phyloP scores from a whole-genome alignment of 2,888 invertebrate species.

The Ophion ventricosus region DNA sequence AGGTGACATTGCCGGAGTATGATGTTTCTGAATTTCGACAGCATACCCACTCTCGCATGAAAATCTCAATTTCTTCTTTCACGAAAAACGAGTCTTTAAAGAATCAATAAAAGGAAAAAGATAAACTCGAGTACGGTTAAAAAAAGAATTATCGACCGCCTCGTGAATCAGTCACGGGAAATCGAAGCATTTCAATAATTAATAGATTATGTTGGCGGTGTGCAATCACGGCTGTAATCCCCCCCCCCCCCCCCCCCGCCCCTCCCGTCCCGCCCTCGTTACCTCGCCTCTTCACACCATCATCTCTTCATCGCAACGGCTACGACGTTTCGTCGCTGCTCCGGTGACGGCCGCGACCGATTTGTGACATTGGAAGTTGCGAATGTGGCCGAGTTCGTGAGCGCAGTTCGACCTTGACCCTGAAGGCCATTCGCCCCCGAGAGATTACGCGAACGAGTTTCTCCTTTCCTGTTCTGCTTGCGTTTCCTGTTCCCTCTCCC shows the following conservation, averaged over 20 bases:
- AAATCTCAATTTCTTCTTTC: too few relatives aligned
- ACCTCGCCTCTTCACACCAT: background rate
- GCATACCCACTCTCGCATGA: too few relatives aligned
- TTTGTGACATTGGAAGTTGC: constrained; percentile 49
- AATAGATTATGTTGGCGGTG: constrained; percentile 30
- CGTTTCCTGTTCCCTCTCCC: constrained; percentile 56
- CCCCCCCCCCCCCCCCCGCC: background rate
- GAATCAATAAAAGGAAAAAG: too few relatives aligned
- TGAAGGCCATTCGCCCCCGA: constrained; percentile 62
- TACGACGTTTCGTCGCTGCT: constrained; percentile 23
- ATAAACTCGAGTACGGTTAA: background rate
- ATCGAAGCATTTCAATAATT: constrained; percentile 60
- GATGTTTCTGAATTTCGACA: too few relatives aligned
- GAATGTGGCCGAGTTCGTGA: constrained; percentile 19
- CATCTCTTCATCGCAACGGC: background rate
- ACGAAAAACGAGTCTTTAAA: too few relatives aligned
- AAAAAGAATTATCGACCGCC: constrained; percentile 10
- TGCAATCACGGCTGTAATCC: constrained; percentile 29
- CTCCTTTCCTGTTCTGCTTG: constrained; percentile 59
- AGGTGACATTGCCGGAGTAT: too few relatives aligned
- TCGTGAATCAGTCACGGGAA: constrained; percentile 46
- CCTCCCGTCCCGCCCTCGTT: too few relatives aligned
- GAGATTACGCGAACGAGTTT: constrained; percentile 62
- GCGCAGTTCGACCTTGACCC: constrained; percentile 57
- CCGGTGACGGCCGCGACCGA: constrained; percentile 22